A percentile compares a stretch with the other conserved stretches of the same genome.
phyloP scores from a whole-genome alignment of 2,113 vertebrate species.

The Rana temporaria region DNA sequence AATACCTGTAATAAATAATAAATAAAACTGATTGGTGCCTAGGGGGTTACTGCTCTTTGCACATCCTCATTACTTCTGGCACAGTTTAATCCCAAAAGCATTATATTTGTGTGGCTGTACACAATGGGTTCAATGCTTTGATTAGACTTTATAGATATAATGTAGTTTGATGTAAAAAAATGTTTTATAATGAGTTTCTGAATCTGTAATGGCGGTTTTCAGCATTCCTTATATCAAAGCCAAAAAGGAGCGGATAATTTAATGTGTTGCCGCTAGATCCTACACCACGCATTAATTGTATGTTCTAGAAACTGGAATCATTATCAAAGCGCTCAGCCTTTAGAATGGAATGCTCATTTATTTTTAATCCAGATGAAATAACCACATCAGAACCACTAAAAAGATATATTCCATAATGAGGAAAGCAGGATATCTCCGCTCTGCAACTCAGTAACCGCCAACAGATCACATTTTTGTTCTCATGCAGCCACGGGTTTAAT shows the following conservation, averaged over 20 bases:
- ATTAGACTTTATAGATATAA: too few species aligned
- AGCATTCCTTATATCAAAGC: neutral
- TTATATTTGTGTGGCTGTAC: too few species aligned
- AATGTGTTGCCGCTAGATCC: slow-evolving; percentile 5
- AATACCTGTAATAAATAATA: too few species aligned
- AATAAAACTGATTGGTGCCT: too few species aligned
- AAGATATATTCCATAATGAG: neutral
- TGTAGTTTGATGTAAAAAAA: too few species aligned
- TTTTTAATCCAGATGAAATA: slow-evolving; percentile 27
- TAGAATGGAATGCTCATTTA: slow-evolving; percentile 1
- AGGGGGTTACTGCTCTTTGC: too few species aligned
- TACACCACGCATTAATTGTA: neutral
- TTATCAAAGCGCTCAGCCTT: slow-evolving; percentile 6
- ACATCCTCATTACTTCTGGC: too few species aligned
- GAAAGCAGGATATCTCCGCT: neutral
- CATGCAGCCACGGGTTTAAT: too few species aligned
- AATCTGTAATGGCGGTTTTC: neutral
- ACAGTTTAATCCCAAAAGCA: too few species aligned
- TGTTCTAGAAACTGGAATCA: neutral
- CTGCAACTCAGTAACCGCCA: too few species aligned
- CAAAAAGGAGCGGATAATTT: neutral
- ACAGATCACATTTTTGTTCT: too few species aligned
- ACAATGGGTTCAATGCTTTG: too few species aligned
- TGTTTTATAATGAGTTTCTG: neutral
- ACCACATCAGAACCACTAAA: neutral